Evolutionary conservation across 2,797 vertebrate species (phyloP).

Genomic region (Meda fulgida): DNA sequence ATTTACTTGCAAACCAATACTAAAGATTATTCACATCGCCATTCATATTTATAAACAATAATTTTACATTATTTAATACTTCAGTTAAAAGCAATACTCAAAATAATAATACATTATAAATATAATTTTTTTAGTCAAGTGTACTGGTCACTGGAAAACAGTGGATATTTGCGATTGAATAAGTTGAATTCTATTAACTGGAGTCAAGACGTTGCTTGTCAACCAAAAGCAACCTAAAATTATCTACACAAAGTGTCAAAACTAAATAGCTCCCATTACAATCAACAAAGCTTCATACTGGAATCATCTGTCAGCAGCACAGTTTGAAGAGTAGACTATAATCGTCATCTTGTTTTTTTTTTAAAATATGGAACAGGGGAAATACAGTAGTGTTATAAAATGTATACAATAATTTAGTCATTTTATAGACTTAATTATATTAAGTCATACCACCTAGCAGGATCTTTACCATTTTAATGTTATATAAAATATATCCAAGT

Average conservation of each 20-base stretch:
- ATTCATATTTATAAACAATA: not conserved
- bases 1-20: not conserved
- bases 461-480: not conserved
- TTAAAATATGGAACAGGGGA: not conserved
- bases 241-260: not conserved
- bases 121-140: not conserved
- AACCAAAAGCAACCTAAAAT: not conserved
- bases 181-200: not conserved
- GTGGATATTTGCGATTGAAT: not conserved
- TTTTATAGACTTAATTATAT: too few relatives aligned
- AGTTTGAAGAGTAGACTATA: not conserved
- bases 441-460: not conserved
- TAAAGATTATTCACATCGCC: not conserved
- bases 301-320: not conserved
- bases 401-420: not conserved
- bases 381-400: not conserved
- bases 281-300: not conserved
- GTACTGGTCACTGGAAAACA: not conserved
- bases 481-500: not conserved
- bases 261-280: not conserved
- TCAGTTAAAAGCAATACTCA: not conserved
- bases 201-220: not conserved
- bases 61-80: not conserved
- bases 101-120: not conserved
- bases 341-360: too few relatives aligned